These are phyloP conservation scores for Myodes glareolus DNA, from an alignment of 2,113 vertebrate genomes.

Conservation along the genomic window DNA sequence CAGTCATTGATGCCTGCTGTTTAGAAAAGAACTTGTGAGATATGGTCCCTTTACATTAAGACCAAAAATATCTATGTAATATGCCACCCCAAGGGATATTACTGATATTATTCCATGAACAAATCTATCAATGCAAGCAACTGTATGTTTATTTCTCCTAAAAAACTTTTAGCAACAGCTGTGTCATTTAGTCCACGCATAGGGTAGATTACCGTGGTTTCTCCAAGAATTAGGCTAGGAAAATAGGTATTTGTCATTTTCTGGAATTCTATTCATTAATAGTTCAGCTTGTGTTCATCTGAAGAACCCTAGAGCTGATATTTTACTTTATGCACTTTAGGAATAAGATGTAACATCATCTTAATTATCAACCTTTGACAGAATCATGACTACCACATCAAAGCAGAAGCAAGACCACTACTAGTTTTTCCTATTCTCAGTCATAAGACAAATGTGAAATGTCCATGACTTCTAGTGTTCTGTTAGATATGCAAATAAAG, in stretches of 20 bases:
- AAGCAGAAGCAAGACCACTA: not conserved
- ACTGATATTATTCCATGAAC: not conserved
- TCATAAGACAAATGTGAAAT: not conserved
- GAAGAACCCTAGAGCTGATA: not conserved
- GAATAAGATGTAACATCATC: not conserved
- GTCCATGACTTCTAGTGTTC: not conserved
- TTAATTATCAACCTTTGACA: not conserved
- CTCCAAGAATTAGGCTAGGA: not conserved
- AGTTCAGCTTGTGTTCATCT: constrained; percentile 38
- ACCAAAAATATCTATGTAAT: constrained; percentile 35
- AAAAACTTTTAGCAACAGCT: not conserved
- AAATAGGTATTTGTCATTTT: constrained; percentile 20
- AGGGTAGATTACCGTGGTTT: not conserved
- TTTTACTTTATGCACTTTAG: not conserved
- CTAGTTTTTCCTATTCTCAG: not conserved
- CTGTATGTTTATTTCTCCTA: not conserved
- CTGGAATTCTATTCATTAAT: not conserved
- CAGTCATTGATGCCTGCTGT: not conserved
- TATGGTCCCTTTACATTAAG: not conserved
- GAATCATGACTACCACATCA: not conserved
- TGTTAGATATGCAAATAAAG: not conserved
- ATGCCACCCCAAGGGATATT: not conserved
- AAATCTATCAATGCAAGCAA: not conserved
- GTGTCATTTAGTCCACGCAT: not conserved
- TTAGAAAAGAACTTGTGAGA: not conserved